Evolutionary conservation across 2,888 invertebrate genomes (phyloP), one percentile per base, ranked within the genome.

Genomic region (Eupithecia tripunctaria): DNA sequence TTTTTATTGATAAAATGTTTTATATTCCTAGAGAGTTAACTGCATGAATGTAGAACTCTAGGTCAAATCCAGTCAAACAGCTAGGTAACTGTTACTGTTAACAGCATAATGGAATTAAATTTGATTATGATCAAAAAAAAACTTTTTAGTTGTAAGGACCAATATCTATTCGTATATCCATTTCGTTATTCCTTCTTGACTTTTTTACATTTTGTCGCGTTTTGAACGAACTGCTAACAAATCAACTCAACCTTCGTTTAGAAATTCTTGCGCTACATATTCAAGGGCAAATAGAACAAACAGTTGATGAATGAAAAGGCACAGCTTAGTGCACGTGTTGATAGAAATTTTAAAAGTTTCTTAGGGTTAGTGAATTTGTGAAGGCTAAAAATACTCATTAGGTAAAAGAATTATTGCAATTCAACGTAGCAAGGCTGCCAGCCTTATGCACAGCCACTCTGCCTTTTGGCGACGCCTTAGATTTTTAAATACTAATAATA

Each of bases 281-380:
- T 70, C 65, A 70, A 66, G 70, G 70, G 59, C 70, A 70, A 70
- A 70, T 64, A 70, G 38, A 56, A 70, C 65, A 66, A 56, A 70
- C 65, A 66, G 59, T 65, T 70, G 70, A 70, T 21, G 63, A 69
- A 51, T 64, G 63, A 65, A 64, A 56, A 29, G 38, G 10, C 38
- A 70, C 65, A 70, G 41, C 21, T 14, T 47, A n/a, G 62, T 12
- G 67, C 62, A 74, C 32, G 56, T 70, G 64, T 27, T 65, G 36
- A 36, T 60, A 14, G 56, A 51, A 21, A 38, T 64, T 21, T 1
- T 15, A 21, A 38, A 36, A 41, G 6, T 38, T 6, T 2, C 8
- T 27, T 7, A 2, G 18, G 60, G 0, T 18, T 60, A 14, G 29
- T 60, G 18, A 18, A 29, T 60, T 60, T 27, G 0, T 59, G 7